Percentiles rank a stretch among this genome's conserved stretches.
Evolutionary conservation across 2,797 vertebrate genomes (phyloP).

Genomic region (Sebastes kiyomatsui): DNA sequence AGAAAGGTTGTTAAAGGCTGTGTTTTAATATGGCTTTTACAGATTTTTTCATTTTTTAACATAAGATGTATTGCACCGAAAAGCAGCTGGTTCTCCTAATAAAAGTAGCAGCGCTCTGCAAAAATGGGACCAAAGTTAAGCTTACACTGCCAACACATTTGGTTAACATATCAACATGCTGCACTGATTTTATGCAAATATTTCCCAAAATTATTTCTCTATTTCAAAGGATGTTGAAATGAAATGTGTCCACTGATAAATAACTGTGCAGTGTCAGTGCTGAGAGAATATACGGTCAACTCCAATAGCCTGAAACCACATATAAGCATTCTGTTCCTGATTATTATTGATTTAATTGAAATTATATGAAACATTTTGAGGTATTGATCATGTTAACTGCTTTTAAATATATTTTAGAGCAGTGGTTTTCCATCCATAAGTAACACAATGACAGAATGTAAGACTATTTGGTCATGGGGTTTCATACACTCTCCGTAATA

Average conservation of each 20-base stretch:
- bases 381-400: background rate
- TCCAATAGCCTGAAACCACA: background rate
- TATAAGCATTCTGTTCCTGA: background rate
- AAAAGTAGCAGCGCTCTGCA: background rate
- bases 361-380: background rate
- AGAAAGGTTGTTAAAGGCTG: background rate
- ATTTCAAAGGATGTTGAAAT: background rate
- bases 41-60: background rate
- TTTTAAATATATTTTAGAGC: background rate
- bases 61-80: background rate
- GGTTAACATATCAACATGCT: background rate
- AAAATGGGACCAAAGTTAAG: background rate
- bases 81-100: background rate
- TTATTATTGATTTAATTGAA: background rate
- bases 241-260: background rate
- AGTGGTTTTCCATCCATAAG: too few species aligned
- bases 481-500: too few species aligned
- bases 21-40: background rate
- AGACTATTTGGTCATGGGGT: fast-evolving
- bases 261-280: background rate
- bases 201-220: background rate
- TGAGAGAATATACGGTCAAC: background rate
- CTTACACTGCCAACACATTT: background rate
- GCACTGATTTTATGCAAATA: background rate
- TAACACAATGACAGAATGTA: too few species aligned